Evolutionary conservation across 2,797 vertebrate species (phyloP), one percentile per base, ranked within the genome.

Genomic region (Halcyon chelicuti): DNA sequence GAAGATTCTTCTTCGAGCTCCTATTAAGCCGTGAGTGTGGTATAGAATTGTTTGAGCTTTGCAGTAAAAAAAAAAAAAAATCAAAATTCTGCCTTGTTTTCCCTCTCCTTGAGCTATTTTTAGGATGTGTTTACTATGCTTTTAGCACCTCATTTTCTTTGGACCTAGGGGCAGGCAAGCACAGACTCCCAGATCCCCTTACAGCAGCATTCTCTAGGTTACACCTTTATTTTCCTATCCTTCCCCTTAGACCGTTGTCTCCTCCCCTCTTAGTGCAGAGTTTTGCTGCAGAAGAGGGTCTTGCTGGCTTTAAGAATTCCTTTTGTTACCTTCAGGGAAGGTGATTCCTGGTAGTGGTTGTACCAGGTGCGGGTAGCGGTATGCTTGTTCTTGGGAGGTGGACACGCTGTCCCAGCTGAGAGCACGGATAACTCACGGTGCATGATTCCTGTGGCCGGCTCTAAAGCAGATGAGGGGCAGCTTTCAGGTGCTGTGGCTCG

Each of bases 291-390:
- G 61, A 81, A 51, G 31, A 61, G 47, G 11, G 47, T 78, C 46
- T 29, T 49, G 5, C 47, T 86, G 70, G 12, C 44, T 93, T 60
- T 14, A 7, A 51, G 31, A 5, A 2, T 31, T 60, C 77, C 70
- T 80, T 94, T 16, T 51, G 46, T 79, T 44, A 52, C 23, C 28
- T 66, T 79, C 18, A 60, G 19, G 31, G 65, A 60, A 26, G 57
- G 13, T 23, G 28, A 23, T 76, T 33, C 18, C 35, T 44, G 6
- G 4, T 26, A 29, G 28, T 42, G 44, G 25, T 65, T 75, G 12
- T 78, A n/a, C 25, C 51, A 55, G 8, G 8, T 0, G 0, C 3
- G 2, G 20, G 29, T 39, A 42, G 51, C 10, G 4, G 5, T 25
- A 1, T 37, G 23, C 58, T 42, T 33, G 5, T 74, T 74, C 23